Percentiles rank a stretch among this genome's conserved stretches.
These are phyloP conservation scores for Arbacia lixula DNA, from an alignment of 53 echinoderm and acorn worm species.

Conservation along the genomic window DNA sequence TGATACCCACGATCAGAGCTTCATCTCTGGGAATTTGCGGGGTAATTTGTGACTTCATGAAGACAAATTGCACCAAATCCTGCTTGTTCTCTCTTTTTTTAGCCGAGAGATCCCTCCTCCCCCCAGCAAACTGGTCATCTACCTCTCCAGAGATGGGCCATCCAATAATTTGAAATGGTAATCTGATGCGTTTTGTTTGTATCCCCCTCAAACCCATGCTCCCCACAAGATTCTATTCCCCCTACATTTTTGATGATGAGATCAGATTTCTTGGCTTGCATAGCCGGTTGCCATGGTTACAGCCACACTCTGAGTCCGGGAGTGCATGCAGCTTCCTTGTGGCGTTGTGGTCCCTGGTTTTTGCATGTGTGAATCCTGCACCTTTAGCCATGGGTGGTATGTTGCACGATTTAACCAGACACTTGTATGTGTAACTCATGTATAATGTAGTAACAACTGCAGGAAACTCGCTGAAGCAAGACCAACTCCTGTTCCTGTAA, in stretches of 20 bases:
- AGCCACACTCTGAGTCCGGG: conserved; percentile 27
- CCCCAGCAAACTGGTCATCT: neutral
- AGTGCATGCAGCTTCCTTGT: conserved; percentile 1
- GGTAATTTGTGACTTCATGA: no score
- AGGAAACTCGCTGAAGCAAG: conserved; percentile 8
- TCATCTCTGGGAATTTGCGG: no score
- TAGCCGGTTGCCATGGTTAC: conserved; percentile 42
- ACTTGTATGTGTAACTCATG: neutral
- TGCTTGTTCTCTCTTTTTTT: no score
- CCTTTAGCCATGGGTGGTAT: conserved; percentile 9
- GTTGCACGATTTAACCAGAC: neutral
- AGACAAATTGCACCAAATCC: no score
- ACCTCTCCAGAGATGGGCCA: conserved; percentile 12
- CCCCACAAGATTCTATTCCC: conserved; percentile 47
- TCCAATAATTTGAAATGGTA: conserved; percentile 41
- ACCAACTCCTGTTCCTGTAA: neutral
- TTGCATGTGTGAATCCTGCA: conserved; percentile 11
- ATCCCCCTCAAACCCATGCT: conserved; percentile 33
- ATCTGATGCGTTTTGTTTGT: conserved; percentile 50
- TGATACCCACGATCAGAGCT: no score
- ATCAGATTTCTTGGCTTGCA: conserved; percentile 55
- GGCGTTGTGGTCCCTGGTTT: neutral
- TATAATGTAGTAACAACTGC: no score
- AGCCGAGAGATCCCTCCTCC: no score
- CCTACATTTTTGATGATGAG: conserved; percentile 52